Conservation (phyloP, 2,888 invertebrate species). For the Tanypteryx hageni region DNA sequence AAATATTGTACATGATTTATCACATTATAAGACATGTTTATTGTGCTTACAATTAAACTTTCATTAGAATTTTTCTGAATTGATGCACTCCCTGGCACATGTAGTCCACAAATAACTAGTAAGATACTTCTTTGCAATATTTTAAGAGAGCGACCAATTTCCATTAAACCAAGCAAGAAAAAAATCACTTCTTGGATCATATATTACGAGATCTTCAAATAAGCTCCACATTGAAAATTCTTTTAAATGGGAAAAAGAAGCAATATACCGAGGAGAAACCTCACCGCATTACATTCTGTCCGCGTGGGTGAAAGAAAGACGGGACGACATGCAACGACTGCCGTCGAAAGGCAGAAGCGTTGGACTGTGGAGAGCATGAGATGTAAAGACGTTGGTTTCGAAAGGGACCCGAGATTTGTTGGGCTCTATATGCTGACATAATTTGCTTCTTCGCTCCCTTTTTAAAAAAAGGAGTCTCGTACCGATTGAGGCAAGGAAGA, state of each 20-base stretch:
- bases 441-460: background rate
- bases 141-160: too few species aligned
- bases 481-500: constrained; percentile 29
- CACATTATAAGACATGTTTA: too few species aligned
- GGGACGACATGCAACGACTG: background rate
- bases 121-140: too few species aligned
- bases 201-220: background rate
- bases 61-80: too few species aligned
- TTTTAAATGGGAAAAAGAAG: background rate
- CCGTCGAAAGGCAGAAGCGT: background rate
- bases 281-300: background rate
- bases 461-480: background rate
- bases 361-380: background rate
- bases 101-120: too few species aligned
- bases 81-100: too few species aligned
- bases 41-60: too few species aligned
- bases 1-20: too few species aligned
- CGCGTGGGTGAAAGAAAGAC: background rate
- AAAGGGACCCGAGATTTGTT: constrained; percentile 15
- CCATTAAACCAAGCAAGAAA: background rate
- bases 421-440: background rate
- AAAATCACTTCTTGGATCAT: background rate
- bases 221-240: background rate
- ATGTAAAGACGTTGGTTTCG: background rate
- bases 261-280: background rate